Base-by-base conservation (phyloP, 1,140 invertebrate genomes). In the Pogonomyrmex barbatus region DNA sequence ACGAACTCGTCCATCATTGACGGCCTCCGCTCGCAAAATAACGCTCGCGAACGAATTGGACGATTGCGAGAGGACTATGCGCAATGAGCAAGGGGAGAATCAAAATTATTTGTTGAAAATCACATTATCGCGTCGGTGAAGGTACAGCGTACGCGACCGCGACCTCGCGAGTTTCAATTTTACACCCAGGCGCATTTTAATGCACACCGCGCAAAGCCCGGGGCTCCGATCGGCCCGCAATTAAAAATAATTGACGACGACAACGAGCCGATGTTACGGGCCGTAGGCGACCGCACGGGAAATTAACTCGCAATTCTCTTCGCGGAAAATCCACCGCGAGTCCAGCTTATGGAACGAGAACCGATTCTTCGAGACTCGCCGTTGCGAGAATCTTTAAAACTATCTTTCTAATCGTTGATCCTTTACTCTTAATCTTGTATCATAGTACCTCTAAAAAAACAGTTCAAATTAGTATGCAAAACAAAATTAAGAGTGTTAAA, bases 141-240 rank as follows among this genome's bases (percentile, higher is more conserved):
- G 30, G 12, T 65, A 50, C 42, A 36, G 39, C 24, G n/a, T 36
- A 47, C 24, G 10, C 42, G 42, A 33, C 76, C 56, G 24, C 71
- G 83, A 85, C 76, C 83, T 89, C 84, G 81, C 81, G 79, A 89
- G 58, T 88, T 90, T 90, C 88, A 90, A 90, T 90, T 90, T 90
- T 89, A 89, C 88, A 89, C 88, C 81, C 88, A 89, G 70, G 84
- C 84, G 88, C 86, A 89, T 90, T 90, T 89, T 90, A 90, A 89
- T 87, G 89, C 86, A 87, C 52, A 75, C 67, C 88, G 75, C 89
- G 89, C 84, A 76, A 79, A 87, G 78, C 88, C 67, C 45, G 85
- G 52, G 60, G 67, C 86, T 52, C 54, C 86, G 70, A 87, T 85
- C 81, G 88, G 70, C 52, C 75, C 50, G 86, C 86, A 90, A 90